A percentile compares a stretch with the other conserved stretches of the same genome.
Evolutionary conservation across 2,888 invertebrate species (phyloP).

Genomic region (Trachelus tabidus): DNA sequence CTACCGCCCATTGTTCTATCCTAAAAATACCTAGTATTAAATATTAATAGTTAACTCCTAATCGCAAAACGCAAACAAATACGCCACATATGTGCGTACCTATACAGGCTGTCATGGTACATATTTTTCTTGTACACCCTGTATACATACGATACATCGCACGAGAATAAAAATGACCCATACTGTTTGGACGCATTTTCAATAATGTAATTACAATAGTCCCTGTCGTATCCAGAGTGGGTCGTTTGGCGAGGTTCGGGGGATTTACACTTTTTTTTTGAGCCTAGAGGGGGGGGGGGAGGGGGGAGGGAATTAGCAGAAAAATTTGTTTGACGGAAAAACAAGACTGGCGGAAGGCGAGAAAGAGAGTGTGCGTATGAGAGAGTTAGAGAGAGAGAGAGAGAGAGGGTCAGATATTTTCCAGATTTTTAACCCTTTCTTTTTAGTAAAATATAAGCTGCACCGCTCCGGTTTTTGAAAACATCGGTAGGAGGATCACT

Average conservation of each 20-base stretch:
- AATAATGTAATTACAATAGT: constrained; percentile 2
- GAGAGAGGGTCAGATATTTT: neutral
- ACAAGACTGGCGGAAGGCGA: neutral
- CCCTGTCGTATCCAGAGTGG: neutral
- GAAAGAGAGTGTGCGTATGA: neutral
- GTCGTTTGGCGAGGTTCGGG: neutral
- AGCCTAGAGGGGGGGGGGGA: neutral
- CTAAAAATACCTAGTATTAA: neutral
- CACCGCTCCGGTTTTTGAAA: constrained; percentile 6
- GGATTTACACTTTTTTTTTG: constrained; percentile 9
- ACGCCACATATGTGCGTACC: neutral
- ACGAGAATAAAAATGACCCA: constrained; percentile 20
- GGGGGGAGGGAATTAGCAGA: neutral
- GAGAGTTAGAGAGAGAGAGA: neutral
- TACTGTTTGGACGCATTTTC: constrained; percentile 2
- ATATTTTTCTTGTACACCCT: neutral
- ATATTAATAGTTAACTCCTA: constrained; percentile 30
- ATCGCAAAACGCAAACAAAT: neutral
- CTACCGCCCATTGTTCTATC: constrained; percentile 12
- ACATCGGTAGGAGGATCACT: neutral
- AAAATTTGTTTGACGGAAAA: neutral
- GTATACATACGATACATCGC: neutral
- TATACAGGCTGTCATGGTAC: neutral
- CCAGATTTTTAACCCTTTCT: neutral
- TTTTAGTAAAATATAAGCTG: constrained; percentile 34